These are phyloP conservation scores for Prunella himalayana DNA, from an alignment of 2,113 vertebrate genomes.

Conservation along the genomic window DNA sequence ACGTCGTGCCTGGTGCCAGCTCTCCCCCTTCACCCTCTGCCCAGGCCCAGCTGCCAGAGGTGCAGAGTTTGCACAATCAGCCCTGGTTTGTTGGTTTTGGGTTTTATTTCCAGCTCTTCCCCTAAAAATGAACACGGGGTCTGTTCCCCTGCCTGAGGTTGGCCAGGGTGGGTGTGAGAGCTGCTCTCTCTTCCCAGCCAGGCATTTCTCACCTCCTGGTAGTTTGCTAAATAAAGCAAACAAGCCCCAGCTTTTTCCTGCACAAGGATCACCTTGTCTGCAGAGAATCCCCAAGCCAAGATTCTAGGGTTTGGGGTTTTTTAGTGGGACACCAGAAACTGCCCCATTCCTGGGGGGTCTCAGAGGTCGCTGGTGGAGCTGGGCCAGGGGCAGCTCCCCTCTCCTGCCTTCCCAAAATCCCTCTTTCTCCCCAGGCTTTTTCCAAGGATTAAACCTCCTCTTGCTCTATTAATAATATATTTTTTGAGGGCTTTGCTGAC, in stretches of 20 bases:
- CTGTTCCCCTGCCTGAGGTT: background rate
- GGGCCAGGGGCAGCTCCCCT: background rate
- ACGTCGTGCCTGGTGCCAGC: background rate
- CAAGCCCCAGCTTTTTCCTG: background rate
- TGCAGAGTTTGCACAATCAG: background rate
- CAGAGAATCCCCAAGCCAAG: background rate
- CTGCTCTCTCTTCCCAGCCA: background rate
- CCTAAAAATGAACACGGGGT: background rate
- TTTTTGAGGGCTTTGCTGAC: background rate
- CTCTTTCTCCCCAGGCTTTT: background rate
- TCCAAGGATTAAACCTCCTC: background rate
- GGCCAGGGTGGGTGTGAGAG: background rate
- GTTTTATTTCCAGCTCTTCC: background rate
- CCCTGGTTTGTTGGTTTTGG: background rate
- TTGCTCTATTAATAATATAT: background rate
- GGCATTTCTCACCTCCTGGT: background rate
- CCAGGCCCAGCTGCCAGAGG: background rate
- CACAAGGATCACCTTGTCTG: background rate
- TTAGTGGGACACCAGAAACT: background rate
- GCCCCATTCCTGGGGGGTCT: background rate
- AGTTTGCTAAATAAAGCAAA: background rate
- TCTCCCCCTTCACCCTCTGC: background rate
- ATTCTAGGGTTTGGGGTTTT: background rate
- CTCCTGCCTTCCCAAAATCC: background rate
- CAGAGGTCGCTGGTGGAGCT: fast-evolving